These are phyloP conservation scores for Diaprepes abbreviatus DNA, from an alignment of 2,888 invertebrate species.

Conservation along the genomic window DNA sequence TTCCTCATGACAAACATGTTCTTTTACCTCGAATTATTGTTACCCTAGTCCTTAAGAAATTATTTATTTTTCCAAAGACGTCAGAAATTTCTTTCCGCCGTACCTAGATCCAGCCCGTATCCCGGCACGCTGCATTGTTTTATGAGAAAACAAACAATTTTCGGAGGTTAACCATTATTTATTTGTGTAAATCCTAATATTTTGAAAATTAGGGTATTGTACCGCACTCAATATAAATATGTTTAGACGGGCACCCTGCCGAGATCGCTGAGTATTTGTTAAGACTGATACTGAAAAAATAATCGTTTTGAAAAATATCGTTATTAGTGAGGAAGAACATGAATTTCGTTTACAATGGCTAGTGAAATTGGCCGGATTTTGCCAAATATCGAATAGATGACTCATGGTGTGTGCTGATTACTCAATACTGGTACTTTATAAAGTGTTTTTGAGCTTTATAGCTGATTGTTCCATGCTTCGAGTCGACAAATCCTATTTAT, in stretches of 20 bases:
- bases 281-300: conserved; percentile 58
- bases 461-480: too few relatives aligned
- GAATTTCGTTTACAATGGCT: neutral
- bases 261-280: conserved; percentile 57
- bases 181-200: conserved; percentile 61
- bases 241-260: conserved; percentile 54
- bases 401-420: too few relatives aligned
- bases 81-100: neutral
- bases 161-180: conserved; percentile 59
- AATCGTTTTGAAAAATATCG: conserved; percentile 51
- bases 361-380: too few relatives aligned
- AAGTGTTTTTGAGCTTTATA: too few relatives aligned
- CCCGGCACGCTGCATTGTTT: conserved; percentile 52
- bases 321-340: conserved; percentile 30
- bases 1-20: neutral
- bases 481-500: too few relatives aligned
- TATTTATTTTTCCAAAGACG: conserved; percentile 11
- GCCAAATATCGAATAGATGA: too few relatives aligned
- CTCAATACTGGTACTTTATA: too few relatives aligned
- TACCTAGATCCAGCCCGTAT: neutral
- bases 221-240: conserved; percentile 55
- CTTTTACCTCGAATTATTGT: neutral
- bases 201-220: conserved; percentile 60
- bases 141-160: conserved; percentile 58
- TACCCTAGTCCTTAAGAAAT: conserved; percentile 6